phyloP scores from a whole-genome alignment of 2,113 vertebrate species.

The Carassius auratus region DNA sequence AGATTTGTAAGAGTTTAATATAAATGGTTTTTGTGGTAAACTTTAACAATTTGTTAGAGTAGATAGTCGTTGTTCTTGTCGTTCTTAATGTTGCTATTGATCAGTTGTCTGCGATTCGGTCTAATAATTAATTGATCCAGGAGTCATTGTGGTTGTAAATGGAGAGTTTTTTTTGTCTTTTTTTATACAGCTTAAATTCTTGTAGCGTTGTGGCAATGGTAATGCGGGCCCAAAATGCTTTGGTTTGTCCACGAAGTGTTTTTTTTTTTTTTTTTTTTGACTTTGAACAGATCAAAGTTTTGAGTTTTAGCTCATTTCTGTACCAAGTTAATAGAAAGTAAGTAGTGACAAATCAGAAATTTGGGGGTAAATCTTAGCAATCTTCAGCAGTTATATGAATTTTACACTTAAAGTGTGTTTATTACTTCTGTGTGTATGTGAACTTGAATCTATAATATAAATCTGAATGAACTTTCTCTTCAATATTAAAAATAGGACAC shows the following conservation, averaged over 20 bases:
- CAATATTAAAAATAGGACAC: slow-evolving; percentile 49
- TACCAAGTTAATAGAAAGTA: background rate
- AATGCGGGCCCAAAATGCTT: slow-evolving; percentile 47
- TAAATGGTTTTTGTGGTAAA: slow-evolving; percentile 77
- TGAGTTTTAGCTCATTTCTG: background rate
- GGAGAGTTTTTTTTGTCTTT: slow-evolving; percentile 9
- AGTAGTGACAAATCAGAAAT: background rate
- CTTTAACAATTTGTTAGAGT: slow-evolving; percentile 69
- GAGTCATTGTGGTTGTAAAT: slow-evolving; percentile 36
- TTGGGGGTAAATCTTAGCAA: background rate
- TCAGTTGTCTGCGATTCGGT: slow-evolving; percentile 66
- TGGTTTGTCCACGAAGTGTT: background rate
- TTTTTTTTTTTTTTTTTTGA: background rate
- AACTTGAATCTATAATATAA: slow-evolving; percentile 62
- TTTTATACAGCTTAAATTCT: slow-evolving; percentile 41
- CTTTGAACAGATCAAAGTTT: background rate
- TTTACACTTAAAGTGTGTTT: slow-evolving; percentile 68
- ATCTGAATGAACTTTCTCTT: slow-evolving; percentile 56
- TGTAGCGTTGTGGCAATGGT: slow-evolving; percentile 50
- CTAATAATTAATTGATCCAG: slow-evolving; percentile 58
- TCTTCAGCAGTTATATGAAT: slow-evolving; percentile 64
- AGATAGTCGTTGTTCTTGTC: slow-evolving; percentile 69
- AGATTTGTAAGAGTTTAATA: slow-evolving; percentile 85
- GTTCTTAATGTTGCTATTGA: slow-evolving; percentile 69
- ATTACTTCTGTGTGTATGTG: slow-evolving; percentile 57